Evolutionary conservation across 2,888 invertebrate genomes (phyloP).

Genomic region (Torymus auratus): DNA sequence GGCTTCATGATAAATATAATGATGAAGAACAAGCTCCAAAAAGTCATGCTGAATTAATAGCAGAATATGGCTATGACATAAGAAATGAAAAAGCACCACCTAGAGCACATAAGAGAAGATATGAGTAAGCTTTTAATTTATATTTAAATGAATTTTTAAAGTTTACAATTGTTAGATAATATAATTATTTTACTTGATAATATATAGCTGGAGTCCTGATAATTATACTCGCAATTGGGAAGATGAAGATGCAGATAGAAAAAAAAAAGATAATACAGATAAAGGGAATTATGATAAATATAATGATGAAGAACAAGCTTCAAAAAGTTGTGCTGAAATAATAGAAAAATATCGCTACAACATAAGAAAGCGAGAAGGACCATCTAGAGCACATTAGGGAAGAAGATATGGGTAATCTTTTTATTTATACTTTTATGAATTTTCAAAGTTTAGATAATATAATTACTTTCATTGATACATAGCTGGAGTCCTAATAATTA

Average conservation of each 20-base stretch:
- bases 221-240: conserved; percentile 96
- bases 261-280: conserved; percentile 82
- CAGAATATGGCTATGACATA: conserved; percentile 95
- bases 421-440: conserved; percentile 22
- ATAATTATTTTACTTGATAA: conserved; percentile 20
- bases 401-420: conserved; percentile 87
- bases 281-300: conserved; percentile 94
- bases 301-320: conserved; percentile 88
- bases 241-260: conserved; percentile 91
- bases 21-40: conserved; percentile 91
- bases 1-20: conserved; percentile 92
- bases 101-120: conserved; percentile 89
- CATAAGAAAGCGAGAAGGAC: conserved; percentile 93
- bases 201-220: conserved; percentile 88
- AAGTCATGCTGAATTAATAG: conserved; percentile 88
- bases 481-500: conserved; percentile 95
- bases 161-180: neutral
- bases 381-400: conserved; percentile 90
- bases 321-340: conserved; percentile 90
- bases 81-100: conserved; percentile 94
- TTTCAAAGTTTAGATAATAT: conserved; percentile 15
- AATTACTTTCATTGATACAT: conserved; percentile 51
- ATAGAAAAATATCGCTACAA: conserved; percentile 94
- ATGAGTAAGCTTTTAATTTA: conserved; percentile 82
- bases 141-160: conserved; percentile 26